Evolutionary conservation across 2,888 invertebrate species (phyloP), one percentile per base, ranked within the genome.

Genomic region (Matsumyia berberina): DNA sequence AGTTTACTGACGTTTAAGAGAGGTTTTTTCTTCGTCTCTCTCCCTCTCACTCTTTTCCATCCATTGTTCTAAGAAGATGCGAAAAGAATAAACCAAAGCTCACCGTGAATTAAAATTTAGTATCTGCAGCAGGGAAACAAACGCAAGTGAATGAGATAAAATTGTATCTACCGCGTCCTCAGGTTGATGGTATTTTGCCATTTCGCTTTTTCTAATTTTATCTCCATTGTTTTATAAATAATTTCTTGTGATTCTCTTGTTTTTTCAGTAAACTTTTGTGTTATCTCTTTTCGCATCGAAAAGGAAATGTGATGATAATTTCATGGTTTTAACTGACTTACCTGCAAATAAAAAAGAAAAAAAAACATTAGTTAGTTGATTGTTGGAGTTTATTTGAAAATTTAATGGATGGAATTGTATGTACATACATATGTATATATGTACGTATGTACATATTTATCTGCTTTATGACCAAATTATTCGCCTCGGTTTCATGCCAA

Each of bases 211-310:
- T 73, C 73, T 79, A 73, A 73, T 73, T 79, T 79, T 79, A 72
- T 73, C 66, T 73, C n/a, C 60, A 73, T 79, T 73, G 79, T 73
- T 72, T 57, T 78, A 70, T 33, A 70, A 57, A 62, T 57, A 62
- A 58, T 33, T 33, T 69, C 4, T 69, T 62, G 37, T 8, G 11
- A 35, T 62, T 15, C 3, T 62, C 44, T 46, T 9, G 67, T 42
- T 53, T 55, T 62, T 62, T 44, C 49, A 12, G 39, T 58, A 51
- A 77, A 49, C 58, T 31, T 64, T 72, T 72, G 35, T 69, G 12
- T 49, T 58, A 53, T 31, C 60, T 55, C 49, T 58, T 9, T 44
- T 53, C 49, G 66, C 51, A 53, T 76, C 24, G 76, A 49, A 42
- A 58, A 42, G 66, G 33, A 72, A 58, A 69, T 60, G 49, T 72